Base-by-base conservation (phyloP, 2,113 vertebrate genomes). In the Chelonoidis abingdonii region DNA sequence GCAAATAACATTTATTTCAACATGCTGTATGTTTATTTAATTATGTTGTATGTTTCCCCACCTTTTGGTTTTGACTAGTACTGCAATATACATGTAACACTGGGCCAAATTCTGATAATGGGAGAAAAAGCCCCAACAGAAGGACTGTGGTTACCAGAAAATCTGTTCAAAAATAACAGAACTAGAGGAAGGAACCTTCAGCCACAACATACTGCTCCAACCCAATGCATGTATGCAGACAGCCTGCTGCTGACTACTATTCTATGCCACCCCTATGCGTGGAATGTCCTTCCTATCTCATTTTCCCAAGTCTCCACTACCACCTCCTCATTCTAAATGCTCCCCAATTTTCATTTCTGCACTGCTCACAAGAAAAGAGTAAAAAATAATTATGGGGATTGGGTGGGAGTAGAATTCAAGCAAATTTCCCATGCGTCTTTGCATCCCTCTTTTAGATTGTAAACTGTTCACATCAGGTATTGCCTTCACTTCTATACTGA, bases 101-200 rank as follows among this genome's bases (percentile, higher is more conserved):
- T 2, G 24, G 86, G 53, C 87, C 54, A 96, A 92, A 89, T 62
- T 9, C 88, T 35, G 56, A 50, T 91, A 88, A 91, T 35, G 16
- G 65, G 50, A 89, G 79, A 88, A 93, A 90, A 91, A 91, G 76
- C 88, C 22, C 5, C n/a, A 96, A 82, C 35, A 89, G 80, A 94
- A 96, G 5, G 38, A 65, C 27, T 90, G 88, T 86, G 84, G 88
- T 95, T 96, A 92, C 27, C 87, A 83, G 19, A 91, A 97, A 95
- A 93, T 54, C 11, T 80, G 24, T 62, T 54, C 54, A 81, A 29
- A 25, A 54, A 78, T 87, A 25, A 80, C 38, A 92, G 57, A 10
- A 47, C 22, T 8, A 7, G 62, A 95, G 90, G 93, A 96, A 97
- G 79, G 86, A 97, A 87, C 47, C 31, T 81, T 75, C 19, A 92